phyloP scores from a whole-genome alignment of 2,797 vertebrate species.

The Ctenosaura bakeri region DNA sequence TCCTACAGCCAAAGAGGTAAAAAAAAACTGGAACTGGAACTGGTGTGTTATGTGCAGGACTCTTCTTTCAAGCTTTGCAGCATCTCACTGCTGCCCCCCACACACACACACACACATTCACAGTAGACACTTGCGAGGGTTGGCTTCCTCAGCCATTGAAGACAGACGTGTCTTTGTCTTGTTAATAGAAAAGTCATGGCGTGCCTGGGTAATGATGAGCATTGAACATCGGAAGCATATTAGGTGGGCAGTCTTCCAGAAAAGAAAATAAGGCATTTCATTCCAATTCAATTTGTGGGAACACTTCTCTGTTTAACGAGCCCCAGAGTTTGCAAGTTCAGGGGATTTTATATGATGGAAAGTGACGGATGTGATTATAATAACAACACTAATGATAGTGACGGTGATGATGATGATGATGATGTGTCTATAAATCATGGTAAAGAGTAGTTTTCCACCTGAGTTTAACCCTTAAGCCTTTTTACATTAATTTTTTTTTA shows the following conservation, averaged over 20 bases:
- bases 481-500: background rate
- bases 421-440: background rate
- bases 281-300: conserved; percentile 5
- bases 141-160: conserved; percentile 24
- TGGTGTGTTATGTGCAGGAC: background rate
- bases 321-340: background rate
- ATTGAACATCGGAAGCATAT: conserved; percentile 35
- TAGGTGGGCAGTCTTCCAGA: conserved; percentile 31
- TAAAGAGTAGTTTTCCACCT: background rate
- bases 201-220: conserved; percentile 33
- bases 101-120: too few species aligned
- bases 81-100: too few species aligned
- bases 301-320: conserved; percentile 25
- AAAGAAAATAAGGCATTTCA: conserved; percentile 23
- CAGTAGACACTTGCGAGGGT: conserved; percentile 3
- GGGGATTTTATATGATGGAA: conserved; percentile 11
- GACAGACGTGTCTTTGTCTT: conserved; percentile 12
- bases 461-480: background rate
- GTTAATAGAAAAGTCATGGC: conserved; percentile 35
- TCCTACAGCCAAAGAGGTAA: too few species aligned
- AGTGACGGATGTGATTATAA: too few species aligned
- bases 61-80: background rate
- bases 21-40: background rate
- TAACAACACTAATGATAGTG: too few species aligned
- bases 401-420: too few species aligned